Conservation (phyloP, 2,113 vertebrate genomes). For the Pollimyrus isidori region DNA sequence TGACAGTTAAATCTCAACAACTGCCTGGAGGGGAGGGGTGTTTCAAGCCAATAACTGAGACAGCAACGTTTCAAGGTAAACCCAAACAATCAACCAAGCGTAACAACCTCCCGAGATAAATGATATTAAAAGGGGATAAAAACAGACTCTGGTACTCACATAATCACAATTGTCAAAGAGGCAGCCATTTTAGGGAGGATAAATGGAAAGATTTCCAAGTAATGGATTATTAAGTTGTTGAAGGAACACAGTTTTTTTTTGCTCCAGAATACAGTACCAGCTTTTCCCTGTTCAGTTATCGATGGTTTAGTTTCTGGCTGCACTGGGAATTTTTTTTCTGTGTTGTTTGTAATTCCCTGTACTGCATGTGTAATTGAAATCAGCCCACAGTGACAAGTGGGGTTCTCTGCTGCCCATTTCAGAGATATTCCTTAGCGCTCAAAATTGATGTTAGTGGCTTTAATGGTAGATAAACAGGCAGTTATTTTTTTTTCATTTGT, state of each 20-base stretch:
- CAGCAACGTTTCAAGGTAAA: constrained; percentile 18
- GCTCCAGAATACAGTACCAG: neutral
- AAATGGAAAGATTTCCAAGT: neutral
- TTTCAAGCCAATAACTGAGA: constrained; percentile 19
- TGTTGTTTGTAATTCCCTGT: neutral
- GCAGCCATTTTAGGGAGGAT: neutral
- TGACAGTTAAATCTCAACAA: neutral
- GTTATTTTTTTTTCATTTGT: neutral
- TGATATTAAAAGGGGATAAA: neutral
- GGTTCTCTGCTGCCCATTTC: neutral
- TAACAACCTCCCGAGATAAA: neutral
- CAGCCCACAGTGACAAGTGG: neutral
- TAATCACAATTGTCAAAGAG: neutral
- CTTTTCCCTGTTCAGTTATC: neutral
- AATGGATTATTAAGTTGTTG: neutral
- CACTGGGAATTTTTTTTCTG: neutral
- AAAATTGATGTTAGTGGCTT: neutral
- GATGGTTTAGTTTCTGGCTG: neutral
- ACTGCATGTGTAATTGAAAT: neutral
- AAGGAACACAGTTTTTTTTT: neutral
- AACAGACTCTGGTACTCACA: neutral
- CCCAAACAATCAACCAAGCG: neutral
- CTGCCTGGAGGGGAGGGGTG: constrained; percentile 4
- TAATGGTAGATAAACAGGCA: neutral
- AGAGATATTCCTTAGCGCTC: neutral